Evolutionary conservation across 1,140 invertebrate genomes (phyloP), one percentile per base, ranked within the genome.

Genomic region (Centruroides sculpturatus): DNA sequence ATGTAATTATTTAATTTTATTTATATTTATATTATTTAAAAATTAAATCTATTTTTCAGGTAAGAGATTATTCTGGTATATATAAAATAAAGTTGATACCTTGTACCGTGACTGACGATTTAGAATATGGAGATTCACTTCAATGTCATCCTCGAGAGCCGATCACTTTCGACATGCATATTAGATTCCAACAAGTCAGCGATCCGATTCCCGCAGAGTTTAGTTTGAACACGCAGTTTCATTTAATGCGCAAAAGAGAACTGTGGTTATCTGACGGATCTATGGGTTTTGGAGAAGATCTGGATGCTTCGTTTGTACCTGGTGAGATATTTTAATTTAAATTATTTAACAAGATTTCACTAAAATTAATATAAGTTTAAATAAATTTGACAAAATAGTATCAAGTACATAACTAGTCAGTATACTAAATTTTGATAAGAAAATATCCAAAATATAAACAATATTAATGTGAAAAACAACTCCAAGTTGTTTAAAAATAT

Each of bases 101-200:
- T 5, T 77, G 76, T 57, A 71, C 68, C 1, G 69, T 68, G 3
- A 60, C 68, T 0, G 55, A 69, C 11, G 71, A 70, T 47, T 66
- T 71, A 53, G 59, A 65, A 23, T 75, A 69, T 66, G 61, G 65
- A 4, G 51, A 65, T 9, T 69, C 70, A 34, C 55, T 68, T n/a
- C 62, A 55, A n/a, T 76, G 75, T 64, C 68, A 69, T 47, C 73
- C 74, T 6, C 64, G 68, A 47, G 63, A 71, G 1, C 69, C 69
- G 10, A 62, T 75, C 35, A 68, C 65, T 64, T 76, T 77, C 66
- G 69, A 72, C 51, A 68, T 77, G 12, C 70, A 73, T 53, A 69
- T 76, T 59, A 60, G 71, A 55, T 72, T 76, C 61, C 74, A 76
- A 64, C 74, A 74, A 64, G 69, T 75, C 53, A 75, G 70, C 61